Percentiles rank a stretch among this genome's conserved stretches.
phyloP scores from a whole-genome alignment of 2,888 invertebrate genomes.

The Opisthograptis luteolata region DNA sequence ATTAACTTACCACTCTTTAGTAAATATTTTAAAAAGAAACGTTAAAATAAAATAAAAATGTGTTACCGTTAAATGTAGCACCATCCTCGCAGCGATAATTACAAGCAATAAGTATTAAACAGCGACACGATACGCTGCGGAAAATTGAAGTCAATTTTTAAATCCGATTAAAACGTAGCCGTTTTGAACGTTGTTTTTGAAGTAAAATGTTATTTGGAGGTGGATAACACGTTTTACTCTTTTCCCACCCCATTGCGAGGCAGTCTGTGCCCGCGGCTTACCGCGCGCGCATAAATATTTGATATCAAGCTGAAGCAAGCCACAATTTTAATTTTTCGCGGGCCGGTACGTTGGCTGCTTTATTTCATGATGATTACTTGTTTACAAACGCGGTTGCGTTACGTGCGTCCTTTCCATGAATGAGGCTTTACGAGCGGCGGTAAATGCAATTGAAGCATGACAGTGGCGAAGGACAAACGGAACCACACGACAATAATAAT shows the following conservation, averaged over 20 bases:
- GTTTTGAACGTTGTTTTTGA: slow-evolving; percentile 50
- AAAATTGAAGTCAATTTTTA: slow-evolving; percentile 33
- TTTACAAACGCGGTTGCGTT: slow-evolving; percentile 44
- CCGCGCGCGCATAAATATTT: slow-evolving; percentile 63
- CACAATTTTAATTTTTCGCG: slow-evolving; percentile 57
- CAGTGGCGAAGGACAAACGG: slow-evolving; percentile 3
- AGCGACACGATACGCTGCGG: slow-evolving; percentile 18
- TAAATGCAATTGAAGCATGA: slow-evolving; percentile 29
- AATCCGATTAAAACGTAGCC: slow-evolving; percentile 40
- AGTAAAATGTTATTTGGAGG: slow-evolving; percentile 58
- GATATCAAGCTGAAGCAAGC: slow-evolving; percentile 56
- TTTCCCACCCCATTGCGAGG: slow-evolving; percentile 52
- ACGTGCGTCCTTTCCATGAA: slow-evolving; percentile 30
- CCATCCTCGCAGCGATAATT: slow-evolving; percentile 16
- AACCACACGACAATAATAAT: background rate
- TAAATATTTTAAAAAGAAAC: slow-evolving; percentile 8
- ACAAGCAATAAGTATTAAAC: slow-evolving; percentile 20
- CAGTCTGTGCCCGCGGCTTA: slow-evolving; percentile 47
- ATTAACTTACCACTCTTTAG: slow-evolving; percentile 7
- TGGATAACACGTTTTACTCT: slow-evolving; percentile 55
- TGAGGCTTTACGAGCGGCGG: slow-evolving; percentile 33
- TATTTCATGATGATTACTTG: slow-evolving; percentile 48
- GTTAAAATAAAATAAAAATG: slow-evolving; percentile 12
- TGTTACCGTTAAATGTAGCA: slow-evolving; percentile 9
- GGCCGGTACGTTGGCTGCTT: slow-evolving; percentile 41